Conservation (phyloP, 2,113 vertebrate species). For the Microcebus murinus region DNA sequence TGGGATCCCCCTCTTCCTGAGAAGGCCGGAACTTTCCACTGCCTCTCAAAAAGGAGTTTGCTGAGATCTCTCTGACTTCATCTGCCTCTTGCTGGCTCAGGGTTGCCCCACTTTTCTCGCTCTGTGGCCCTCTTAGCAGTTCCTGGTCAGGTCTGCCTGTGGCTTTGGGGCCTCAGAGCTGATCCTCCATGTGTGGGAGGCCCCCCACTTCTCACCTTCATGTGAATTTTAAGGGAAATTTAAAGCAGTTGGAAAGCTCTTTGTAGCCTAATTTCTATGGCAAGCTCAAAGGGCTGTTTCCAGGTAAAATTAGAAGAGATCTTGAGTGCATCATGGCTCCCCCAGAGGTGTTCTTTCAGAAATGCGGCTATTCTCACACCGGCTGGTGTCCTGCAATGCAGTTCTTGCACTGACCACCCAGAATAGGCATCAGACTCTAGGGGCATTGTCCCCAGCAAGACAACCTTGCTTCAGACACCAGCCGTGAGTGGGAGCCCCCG, state of each 20-base stretch:
- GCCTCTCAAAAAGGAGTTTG: not conserved
- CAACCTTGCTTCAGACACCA: not conserved
- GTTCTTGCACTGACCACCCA: not conserved
- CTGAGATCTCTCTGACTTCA: accelerated
- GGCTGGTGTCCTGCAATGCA: not conserved
- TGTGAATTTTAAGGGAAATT: not conserved
- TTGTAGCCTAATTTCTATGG: not conserved
- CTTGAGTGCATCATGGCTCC: not conserved
- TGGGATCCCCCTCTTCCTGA: not conserved
- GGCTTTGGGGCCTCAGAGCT: not conserved
- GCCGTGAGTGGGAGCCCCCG: not conserved
- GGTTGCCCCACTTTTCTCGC: not conserved
- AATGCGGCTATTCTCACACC: not conserved
- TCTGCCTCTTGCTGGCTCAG: not conserved
- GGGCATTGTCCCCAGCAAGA: not conserved
- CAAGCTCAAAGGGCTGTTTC: not conserved
- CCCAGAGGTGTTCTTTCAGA: not conserved
- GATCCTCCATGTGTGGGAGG: not conserved
- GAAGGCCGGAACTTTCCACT: not conserved
- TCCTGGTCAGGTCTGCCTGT: not conserved
- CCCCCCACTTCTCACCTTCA: not conserved
- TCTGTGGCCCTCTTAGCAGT: not conserved
- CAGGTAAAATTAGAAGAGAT: not conserved
- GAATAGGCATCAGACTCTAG: not conserved
- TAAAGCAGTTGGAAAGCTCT: not conserved